Conservation (phyloP, 2,888 invertebrate genomes). For the Thymelicus acteon region DNA sequence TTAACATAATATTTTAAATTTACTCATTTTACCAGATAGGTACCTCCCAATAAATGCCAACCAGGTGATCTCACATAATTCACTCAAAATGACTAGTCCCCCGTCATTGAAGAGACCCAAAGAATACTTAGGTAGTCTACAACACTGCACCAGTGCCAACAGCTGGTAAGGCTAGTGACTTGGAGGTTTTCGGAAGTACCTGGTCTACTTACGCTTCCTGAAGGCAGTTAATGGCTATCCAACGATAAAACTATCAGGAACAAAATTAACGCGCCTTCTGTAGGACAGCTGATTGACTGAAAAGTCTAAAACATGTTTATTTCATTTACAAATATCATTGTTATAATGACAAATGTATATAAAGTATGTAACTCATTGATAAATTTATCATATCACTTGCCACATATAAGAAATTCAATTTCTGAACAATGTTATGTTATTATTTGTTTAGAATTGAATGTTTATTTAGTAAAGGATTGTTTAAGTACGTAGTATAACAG, state of each 20-base stretch:
- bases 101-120: background rate
- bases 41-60: too few species aligned
- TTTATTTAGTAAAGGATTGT: conserved; percentile 63
- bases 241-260: background rate
- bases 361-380: conserved; percentile 45
- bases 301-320: conserved; percentile 21
- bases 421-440: conserved; percentile 66
- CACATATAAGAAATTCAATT: conserved; percentile 77
- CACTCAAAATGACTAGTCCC: background rate
- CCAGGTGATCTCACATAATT: background rate
- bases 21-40: too few species aligned
- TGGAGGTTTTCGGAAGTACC: too few species aligned
- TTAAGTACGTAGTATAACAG: conserved; percentile 73
- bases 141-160: too few species aligned
- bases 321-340: conserved; percentile 26
- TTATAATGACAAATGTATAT: conserved; percentile 46
- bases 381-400: conserved; percentile 86
- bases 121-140: too few species aligned
- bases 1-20: background rate
- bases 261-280: background rate
- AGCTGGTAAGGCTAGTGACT: too few species aligned
- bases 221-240: background rate
- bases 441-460: conserved; percentile 64
- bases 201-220: too few species aligned
- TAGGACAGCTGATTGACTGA: conserved; percentile 6